Percentiles rank a stretch among this genome's conserved stretches.
Evolutionary conservation across 37 sponge, comb jelly and placozoan species (phyloP).

Genomic region (Lycopodina hypogea): DNA sequence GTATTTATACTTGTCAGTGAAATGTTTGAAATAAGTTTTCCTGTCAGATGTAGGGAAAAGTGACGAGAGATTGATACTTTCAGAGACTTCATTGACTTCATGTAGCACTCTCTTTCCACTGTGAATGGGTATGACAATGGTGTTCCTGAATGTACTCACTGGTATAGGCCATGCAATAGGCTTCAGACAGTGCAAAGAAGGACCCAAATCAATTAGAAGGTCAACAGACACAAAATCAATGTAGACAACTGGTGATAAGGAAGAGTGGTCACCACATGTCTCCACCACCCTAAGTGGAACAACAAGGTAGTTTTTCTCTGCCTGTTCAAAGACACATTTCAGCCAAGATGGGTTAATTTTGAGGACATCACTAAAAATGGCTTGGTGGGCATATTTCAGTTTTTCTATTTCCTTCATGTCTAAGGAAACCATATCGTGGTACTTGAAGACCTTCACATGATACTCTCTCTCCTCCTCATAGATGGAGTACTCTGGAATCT

Average conservation of each 20-base stretch:
- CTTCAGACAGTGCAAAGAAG: background rate
- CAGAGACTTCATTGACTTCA: constrained; percentile 40
- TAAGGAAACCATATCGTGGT: constrained; percentile 12
- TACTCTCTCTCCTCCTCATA: constrained; percentile 45
- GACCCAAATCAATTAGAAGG: background rate
- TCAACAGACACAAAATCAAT: constrained; percentile 22
- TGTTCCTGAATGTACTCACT: constrained; percentile 6
- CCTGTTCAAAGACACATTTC: constrained; percentile 10
- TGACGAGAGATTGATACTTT: constrained; percentile 17
- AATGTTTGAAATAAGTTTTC: constrained; percentile 47
- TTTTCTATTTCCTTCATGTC: constrained; percentile 23
- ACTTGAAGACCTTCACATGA: constrained; percentile 22
- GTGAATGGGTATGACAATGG: constrained; percentile 5
- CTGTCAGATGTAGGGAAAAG: background rate
- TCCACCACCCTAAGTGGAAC: constrained; percentile 42
- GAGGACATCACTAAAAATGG: constrained; percentile 51
- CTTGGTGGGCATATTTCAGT: constrained; percentile 19
- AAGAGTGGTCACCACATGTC: no score
- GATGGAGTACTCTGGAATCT: constrained; percentile 61
- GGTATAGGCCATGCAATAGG: constrained; percentile 34
- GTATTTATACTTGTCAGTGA: constrained; percentile 40
- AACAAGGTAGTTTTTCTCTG: constrained; percentile 46
- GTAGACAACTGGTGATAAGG: constrained; percentile 14
- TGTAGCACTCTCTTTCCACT: background rate
- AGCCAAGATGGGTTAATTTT: constrained; percentile 16